Evolutionary conservation across 2,888 invertebrate species (phyloP), one percentile per base, ranked within the genome.

Genomic region (Gasteruption jaculator): DNA sequence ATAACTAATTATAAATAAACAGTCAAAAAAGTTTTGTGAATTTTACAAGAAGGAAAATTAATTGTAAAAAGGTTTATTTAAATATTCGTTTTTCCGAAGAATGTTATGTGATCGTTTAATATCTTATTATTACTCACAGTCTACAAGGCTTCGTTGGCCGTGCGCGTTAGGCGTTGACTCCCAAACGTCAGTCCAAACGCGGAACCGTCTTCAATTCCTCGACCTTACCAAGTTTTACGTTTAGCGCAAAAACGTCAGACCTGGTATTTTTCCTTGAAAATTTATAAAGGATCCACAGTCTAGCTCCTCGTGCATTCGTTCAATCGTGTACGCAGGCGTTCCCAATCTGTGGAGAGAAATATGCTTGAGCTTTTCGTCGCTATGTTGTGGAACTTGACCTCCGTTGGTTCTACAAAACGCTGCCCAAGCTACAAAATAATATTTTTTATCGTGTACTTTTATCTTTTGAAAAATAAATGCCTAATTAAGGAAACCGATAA

Each of bases 271-370:
- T 8, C 16, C 32, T 7, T 15, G 11, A 4, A 31, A 31, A 12
- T 14, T 31, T 31, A 5, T 5, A 31, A 31, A 31, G 10, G 26
- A 43, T 5, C 60, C 58, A 59, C 58, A 54, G 54, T 8, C 15
- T 12, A 56, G 58, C 58, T 58, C 56, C 59, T 42, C 49, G 30
- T 40, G 46, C 48, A 31, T 27, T 44, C 18, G 21, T 5, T 50
- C 37, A 36, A 47, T 52, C 25, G 46, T 48, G 41, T 43, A 35
- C 34, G 34, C 14, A 43, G 60, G 57, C 54, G 56, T 57, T 52
- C 46, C 14, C 10, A 34, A 16, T 5, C 55, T 59, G 59, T 59
- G 59, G 54, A 59, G 15, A 58, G 48, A 40, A 55, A 51, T 25
- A 15, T 26, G 29, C 43, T 37, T 43, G 48, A n/a, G n/a, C n/a